Percentiles rank a stretch among this genome's conserved stretches.
phyloP scores from a whole-genome alignment of 2,113 vertebrate species.

The Ariopsis seemanni region DNA sequence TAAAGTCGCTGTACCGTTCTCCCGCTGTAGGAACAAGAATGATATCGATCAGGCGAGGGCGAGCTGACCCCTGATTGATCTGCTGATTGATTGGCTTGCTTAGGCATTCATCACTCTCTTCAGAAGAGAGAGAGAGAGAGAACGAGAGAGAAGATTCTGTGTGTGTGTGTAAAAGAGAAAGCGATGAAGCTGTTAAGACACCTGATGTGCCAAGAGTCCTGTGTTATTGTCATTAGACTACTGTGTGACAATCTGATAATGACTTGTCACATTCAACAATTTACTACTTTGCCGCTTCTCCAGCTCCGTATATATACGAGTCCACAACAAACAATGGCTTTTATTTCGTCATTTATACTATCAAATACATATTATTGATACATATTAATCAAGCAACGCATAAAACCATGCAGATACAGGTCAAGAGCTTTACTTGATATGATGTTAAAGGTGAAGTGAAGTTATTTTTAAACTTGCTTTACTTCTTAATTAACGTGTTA shows the following conservation, averaged over 20 bases:
- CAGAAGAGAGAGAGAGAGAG: conserved; percentile 9
- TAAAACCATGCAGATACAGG: not conserved
- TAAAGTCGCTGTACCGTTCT: conserved; percentile 71
- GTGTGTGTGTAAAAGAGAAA: conserved; percentile 9
- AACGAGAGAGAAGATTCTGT: conserved; percentile 1
- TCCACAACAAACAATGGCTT: not conserved
- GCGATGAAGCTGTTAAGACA: conserved; percentile 29
- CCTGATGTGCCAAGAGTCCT: conserved; percentile 63
- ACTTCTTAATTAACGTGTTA: too few relatives aligned
- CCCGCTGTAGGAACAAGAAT: conserved; percentile 69
- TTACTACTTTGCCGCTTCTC: conserved; percentile 23
- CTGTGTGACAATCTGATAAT: conserved; percentile 73
- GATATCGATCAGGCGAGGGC: conserved; percentile 74
- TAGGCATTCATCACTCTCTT: conserved; percentile 71
- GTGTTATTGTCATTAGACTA: conserved; percentile 57
- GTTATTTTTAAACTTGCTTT: not conserved
- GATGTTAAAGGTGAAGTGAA: too few relatives aligned
- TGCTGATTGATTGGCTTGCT: conserved; percentile 73
- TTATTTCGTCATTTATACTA: not conserved
- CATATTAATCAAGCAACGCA: not conserved
- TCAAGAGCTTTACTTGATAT: too few relatives aligned
- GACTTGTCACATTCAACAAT: conserved; percentile 67
- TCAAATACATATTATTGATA: not conserved
- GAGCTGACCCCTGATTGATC: conserved; percentile 75
- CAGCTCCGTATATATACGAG: not conserved